Conservation (phyloP, 2,888 invertebrate genomes). For the Digitonthophagus gazella region DNA sequence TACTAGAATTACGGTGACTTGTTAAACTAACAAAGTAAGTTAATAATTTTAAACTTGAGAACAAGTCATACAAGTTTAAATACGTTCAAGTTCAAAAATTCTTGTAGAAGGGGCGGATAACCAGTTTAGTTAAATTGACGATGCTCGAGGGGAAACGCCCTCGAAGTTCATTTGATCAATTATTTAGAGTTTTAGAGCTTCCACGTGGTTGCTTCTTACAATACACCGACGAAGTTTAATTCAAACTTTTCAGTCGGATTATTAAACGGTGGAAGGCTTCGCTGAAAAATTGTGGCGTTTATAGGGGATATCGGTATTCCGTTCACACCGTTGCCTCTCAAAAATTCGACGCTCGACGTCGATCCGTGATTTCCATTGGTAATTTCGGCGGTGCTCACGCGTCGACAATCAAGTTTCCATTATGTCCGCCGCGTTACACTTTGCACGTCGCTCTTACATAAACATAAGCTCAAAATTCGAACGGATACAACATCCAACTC, state of each 20-base stretch:
- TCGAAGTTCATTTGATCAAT: slow-evolving; percentile 13
- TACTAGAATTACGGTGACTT: too few species aligned
- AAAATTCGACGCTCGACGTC: not conserved
- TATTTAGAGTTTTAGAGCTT: slow-evolving; percentile 12
- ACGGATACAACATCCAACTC: slow-evolving; percentile 12
- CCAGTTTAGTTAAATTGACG: not conserved
- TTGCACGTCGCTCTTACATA: slow-evolving; percentile 30
- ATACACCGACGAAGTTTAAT: not conserved
- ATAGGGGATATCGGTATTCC: not conserved
- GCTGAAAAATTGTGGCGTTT: not conserved
- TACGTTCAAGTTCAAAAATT: not conserved
- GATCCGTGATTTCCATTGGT: not conserved
- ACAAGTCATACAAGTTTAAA: not conserved
- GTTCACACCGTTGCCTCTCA: not conserved
- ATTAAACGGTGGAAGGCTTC: too few species aligned
- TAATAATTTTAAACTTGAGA: not conserved
- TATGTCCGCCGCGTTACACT: slow-evolving; percentile 32
- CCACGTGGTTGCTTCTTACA: slow-evolving; percentile 1
- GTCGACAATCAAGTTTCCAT: slow-evolving; percentile 33
- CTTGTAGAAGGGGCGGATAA: not conserved
- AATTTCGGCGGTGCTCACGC: slow-evolving; percentile 3
- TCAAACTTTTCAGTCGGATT: not conserved
- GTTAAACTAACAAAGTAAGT: not conserved
- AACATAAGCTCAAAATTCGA: slow-evolving; percentile 27
- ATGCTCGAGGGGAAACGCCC: not conserved